phyloP scores from a whole-genome alignment of 2,113 vertebrate genomes.

The Mugil cephalus region DNA sequence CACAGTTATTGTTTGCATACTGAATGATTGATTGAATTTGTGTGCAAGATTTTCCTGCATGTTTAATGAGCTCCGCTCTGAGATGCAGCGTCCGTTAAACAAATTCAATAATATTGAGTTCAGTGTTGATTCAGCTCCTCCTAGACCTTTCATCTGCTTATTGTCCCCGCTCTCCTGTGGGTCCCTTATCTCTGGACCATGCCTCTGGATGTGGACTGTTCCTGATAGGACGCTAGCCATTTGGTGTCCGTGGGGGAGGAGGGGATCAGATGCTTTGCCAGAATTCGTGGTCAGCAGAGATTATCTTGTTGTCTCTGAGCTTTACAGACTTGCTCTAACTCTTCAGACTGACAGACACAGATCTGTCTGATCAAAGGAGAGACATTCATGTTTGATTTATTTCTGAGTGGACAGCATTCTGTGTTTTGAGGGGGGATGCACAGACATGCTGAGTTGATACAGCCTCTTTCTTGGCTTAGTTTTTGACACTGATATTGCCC shows the following conservation, averaged over 20 bases:
- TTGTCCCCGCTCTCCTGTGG: constrained; percentile 43
- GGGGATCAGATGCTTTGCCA: constrained; percentile 61
- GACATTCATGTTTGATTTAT: constrained; percentile 21
- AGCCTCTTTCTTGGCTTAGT: neutral
- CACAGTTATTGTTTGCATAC: constrained; percentile 3
- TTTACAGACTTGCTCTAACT: constrained; percentile 33
- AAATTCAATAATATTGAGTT: constrained; percentile 53
- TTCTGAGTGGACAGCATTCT: constrained; percentile 22
- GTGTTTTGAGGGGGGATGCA: neutral
- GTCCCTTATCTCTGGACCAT: constrained; percentile 66
- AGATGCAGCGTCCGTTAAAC: constrained; percentile 35
- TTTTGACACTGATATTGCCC: neutral
- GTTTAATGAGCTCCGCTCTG: constrained; percentile 27
- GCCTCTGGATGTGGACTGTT: constrained; percentile 54
- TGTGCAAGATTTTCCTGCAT: constrained; percentile 2
- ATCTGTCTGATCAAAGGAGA: constrained; percentile 29
- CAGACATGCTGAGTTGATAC: neutral
- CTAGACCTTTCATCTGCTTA: constrained; percentile 54
- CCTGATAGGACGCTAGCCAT: constrained; percentile 60
- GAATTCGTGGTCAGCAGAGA: constrained; percentile 52
- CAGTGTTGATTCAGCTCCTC: constrained; percentile 56
- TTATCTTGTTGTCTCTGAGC: constrained; percentile 63
- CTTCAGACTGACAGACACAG: constrained; percentile 2
- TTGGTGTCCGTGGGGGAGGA: constrained; percentile 5
- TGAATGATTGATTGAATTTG: constrained; percentile 11